Conservation (phyloP, 1,140 invertebrate species). For the Paraescarpia echinospica region DNA sequence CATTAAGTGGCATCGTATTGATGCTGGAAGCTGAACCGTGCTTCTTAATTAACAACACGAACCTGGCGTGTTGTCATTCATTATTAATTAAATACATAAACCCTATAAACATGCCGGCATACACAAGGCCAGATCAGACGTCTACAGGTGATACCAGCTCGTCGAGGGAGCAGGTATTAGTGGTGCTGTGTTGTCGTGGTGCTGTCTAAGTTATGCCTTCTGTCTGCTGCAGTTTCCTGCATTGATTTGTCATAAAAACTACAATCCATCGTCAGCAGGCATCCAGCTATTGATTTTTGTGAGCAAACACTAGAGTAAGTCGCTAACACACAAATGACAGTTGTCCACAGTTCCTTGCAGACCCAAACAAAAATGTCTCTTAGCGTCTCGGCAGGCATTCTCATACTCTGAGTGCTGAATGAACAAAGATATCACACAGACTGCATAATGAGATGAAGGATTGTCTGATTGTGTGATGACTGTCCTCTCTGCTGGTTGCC, state of each 20-base stretch:
- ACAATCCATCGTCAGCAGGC: background rate
- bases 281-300: background rate
- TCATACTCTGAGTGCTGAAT: background rate
- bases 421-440: no score
- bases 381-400: background rate
- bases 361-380: background rate
- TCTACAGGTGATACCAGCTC: background rate
- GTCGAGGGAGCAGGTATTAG: background rate
- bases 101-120: no score
- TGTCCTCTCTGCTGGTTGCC: no score
- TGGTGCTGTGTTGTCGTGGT: background rate
- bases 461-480: background rate
- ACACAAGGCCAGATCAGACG: background rate
- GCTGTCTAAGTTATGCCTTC: background rate
- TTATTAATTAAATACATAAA: background rate
- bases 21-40: background rate
- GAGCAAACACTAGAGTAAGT: background rate
- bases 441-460: background rate
- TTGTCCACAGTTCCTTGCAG: background rate
- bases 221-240: background rate
- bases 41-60: background rate
- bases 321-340: background rate
- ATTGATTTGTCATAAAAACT: constrained; percentile 6
- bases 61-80: background rate
- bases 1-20: background rate